Evolutionary conservation across 2,113 vertebrate species (phyloP), one percentile per base, ranked within the genome.

Genomic region (Mastomys natalensis): DNA sequence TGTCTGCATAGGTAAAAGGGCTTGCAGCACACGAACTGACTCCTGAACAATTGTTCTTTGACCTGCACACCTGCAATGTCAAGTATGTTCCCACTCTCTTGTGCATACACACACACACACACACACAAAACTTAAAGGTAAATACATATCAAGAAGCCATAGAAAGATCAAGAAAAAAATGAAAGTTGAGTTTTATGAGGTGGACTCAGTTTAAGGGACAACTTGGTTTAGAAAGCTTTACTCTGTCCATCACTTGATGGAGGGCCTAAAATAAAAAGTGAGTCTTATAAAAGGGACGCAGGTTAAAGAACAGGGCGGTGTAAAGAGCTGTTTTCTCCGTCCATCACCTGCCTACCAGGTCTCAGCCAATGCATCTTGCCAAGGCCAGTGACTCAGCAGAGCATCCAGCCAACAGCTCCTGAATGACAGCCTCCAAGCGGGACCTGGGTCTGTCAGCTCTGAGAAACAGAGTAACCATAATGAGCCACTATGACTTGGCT

Each of bases 341-440:
- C 70, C 89, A 16, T 94, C 95, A 96, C 96, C 95, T 97, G 96
- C 92, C 90, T 95, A 8, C 84, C 64, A 45, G 55, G 94, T 93
- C 94, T 80, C 19, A 4, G 96, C 97, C 94, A 97, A 45, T 31
- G 40, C 0, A 2, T 26, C 80, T 48, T 94, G 97, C 97, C 97
- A 98, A 96, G 91, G 96, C 91, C 94, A 93, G 95, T 98, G 97
- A 98, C 97, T 98, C 97, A 98, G 97, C 97, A 97, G 43, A 95
- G 85, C 1, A 0, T 17, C 40, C 37, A 9, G 53, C 70, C 80
- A 90, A 93, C 70, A 86, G 90, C 84, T 87, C 62, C 89, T 80
- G 62, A 40, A 73, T 72, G 90, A 91, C 92, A 88, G 58, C 62
- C 93, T 72, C 21, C 9, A 29, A n/a, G 37, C 48, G 51, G 73